Percentiles rank a stretch among this genome's conserved stretches.
These are phyloP conservation scores for Leptinotarsa rubiginosa DNA, from an alignment of 2,888 invertebrate species.

Conservation along the genomic window DNA sequence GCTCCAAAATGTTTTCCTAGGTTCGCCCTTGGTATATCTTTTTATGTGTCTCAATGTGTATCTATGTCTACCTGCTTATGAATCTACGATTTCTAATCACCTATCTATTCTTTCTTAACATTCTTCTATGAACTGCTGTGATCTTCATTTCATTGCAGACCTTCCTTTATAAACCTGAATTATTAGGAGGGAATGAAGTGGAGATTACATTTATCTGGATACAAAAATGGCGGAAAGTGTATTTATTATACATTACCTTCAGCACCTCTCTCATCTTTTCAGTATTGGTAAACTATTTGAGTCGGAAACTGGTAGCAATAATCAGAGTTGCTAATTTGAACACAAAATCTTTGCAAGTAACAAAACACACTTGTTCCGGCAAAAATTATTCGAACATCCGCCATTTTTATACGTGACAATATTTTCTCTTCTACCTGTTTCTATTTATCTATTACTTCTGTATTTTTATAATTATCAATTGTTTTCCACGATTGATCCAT, in stretches of 20 bases:
- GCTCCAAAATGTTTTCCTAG: background rate
- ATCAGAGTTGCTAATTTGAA: no score
- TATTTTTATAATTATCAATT: background rate
- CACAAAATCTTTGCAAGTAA: no score
- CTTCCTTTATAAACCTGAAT: no score
- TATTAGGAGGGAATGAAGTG: background rate
- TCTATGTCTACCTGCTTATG: conserved; percentile 7
- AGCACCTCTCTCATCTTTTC: no score
- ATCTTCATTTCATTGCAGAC: background rate
- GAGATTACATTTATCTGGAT: background rate
- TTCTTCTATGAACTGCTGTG: background rate
- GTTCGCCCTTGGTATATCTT: conserved; percentile 26
- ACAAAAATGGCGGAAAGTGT: background rate
- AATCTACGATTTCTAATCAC: background rate
- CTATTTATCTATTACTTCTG: conserved; percentile 27
- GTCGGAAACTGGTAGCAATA: no score
- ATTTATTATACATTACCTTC: no score
- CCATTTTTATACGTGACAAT: background rate
- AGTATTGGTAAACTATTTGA: no score
- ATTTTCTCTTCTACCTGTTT: conserved; percentile 5
- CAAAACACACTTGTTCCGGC: no score
- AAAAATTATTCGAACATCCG: background rate
- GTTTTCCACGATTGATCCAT: conserved; percentile 27
- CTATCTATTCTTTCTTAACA: background rate
- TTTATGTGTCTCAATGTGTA: conserved; percentile 24